Evolutionary conservation across 2,888 invertebrate genomes (phyloP).

Genomic region (Achlya flavicornis): DNA sequence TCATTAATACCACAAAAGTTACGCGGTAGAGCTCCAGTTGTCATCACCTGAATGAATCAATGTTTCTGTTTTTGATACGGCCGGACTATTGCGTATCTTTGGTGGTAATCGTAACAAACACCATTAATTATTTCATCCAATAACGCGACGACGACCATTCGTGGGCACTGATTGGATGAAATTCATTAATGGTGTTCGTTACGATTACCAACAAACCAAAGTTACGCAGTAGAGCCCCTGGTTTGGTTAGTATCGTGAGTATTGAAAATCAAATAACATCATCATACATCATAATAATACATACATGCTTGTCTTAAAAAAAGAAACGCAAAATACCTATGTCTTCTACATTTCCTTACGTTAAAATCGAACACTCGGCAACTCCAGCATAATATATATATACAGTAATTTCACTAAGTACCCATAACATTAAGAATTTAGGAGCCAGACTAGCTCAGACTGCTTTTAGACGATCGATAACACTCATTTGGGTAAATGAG

Average conservation of each 20-base stretch:
- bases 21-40: background rate
- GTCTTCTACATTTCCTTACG: background rate
- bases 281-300: too few species aligned
- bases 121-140: too few species aligned
- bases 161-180: too few species aligned
- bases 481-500: constrained; percentile 6
- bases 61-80: background rate
- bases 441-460: constrained; percentile 6
- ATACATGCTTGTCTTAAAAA: background rate
- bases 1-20: too few species aligned
- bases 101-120: too few species aligned
- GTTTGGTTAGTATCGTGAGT: too few species aligned
- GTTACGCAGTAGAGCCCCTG: too few species aligned
- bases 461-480: constrained; percentile 6
- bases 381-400: background rate
- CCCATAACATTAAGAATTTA: constrained; percentile 4
- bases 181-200: too few species aligned
- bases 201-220: too few species aligned
- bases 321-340: background rate
- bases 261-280: too few species aligned
- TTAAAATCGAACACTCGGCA: background rate
- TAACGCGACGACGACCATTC: too few species aligned
- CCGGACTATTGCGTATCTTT: background rate
- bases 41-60: background rate
- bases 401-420: constrained; percentile 7